phyloP scores from a whole-genome alignment of 2,888 invertebrate species.

The Scaptodrosophila latifasciaeformis region DNA sequence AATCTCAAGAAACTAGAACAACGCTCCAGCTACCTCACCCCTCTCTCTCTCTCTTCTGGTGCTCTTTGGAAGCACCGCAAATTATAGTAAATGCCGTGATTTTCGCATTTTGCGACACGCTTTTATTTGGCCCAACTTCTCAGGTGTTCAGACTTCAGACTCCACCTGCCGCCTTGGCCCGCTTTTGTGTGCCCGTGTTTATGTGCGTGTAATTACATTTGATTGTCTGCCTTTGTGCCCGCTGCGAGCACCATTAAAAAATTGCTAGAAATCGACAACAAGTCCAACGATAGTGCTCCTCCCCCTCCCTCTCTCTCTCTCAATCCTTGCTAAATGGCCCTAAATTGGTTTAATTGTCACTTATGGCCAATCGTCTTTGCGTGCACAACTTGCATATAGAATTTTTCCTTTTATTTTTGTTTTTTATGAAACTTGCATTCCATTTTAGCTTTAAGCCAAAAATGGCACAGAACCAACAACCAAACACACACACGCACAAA shows the following conservation, averaged over 20 bases:
- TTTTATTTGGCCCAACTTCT: background rate
- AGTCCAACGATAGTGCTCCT: background rate
- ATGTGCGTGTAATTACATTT: constrained; percentile 66
- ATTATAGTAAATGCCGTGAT: constrained; percentile 67
- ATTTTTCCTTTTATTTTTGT: too few species aligned
- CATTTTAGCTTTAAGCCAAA: too few species aligned
- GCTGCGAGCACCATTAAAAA: constrained; percentile 36
- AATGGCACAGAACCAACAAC: too few species aligned
- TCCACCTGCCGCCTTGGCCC: constrained; percentile 16
- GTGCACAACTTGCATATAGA: too few species aligned
- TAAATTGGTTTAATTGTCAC: constrained; percentile 63
- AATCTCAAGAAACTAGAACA: constrained; percentile 51
- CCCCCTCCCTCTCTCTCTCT: constrained; percentile 3
- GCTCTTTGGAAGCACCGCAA: constrained; percentile 17
- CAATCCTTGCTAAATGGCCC: constrained; percentile 46
- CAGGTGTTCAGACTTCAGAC: too few species aligned
- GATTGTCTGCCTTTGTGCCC: constrained; percentile 47
- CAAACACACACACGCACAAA: too few species aligned
- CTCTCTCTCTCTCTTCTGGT: background rate
- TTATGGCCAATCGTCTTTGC: too few species aligned
- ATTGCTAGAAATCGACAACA: constrained; percentile 41
- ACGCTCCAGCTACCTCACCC: background rate
- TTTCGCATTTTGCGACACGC: constrained; percentile 18
- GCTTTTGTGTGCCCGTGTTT: constrained; percentile 48
- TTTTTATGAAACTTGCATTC: too few species aligned